These are phyloP conservation scores for Charanyca ferruginea DNA, from an alignment of 2,888 invertebrate genomes.

Conservation along the genomic window DNA sequence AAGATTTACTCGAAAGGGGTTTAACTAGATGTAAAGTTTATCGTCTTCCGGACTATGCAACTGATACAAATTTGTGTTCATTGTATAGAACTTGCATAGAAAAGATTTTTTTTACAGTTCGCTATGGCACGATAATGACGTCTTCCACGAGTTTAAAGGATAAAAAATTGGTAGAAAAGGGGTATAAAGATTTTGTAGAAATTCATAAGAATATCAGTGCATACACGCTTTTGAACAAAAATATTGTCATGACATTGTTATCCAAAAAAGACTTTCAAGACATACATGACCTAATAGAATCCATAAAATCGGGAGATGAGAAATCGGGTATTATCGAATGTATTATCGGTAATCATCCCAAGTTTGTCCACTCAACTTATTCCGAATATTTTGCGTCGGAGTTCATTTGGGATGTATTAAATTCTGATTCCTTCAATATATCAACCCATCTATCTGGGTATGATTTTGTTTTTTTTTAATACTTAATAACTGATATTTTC, in stretches of 20 bases:
- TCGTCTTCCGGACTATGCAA: too few relatives aligned
- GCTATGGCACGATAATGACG: too few relatives aligned
- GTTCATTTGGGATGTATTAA: conserved; percentile 38
- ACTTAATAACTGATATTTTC: conserved; percentile 35
- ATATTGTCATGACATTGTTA: conserved; percentile 13
- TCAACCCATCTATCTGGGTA: conserved; percentile 22
- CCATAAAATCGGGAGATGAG: conserved; percentile 32
- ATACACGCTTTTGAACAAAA: conserved; percentile 25
- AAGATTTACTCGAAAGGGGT: too few relatives aligned
- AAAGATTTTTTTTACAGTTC: conserved; percentile 3
- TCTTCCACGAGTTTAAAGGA: too few relatives aligned
- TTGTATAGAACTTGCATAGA: conserved; percentile 31
- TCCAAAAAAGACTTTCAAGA: conserved; percentile 26
- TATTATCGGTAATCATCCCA: conserved; percentile 29
- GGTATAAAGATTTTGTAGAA: conserved; percentile 23
- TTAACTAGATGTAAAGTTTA: too few relatives aligned
- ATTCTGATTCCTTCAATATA: conserved; percentile 9
- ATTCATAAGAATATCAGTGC: conserved; percentile 45
- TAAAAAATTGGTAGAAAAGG: too few relatives aligned
- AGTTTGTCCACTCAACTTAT: conserved; percentile 54
- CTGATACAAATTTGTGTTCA: conserved; percentile 19
- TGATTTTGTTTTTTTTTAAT: too few relatives aligned
- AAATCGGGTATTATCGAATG: conserved; percentile 51
- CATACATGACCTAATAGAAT: conserved; percentile 21
- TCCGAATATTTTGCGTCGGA: too few relatives aligned